Conservation (phyloP, 2,888 invertebrate genomes). For the Latrodectus elegans region DNA sequence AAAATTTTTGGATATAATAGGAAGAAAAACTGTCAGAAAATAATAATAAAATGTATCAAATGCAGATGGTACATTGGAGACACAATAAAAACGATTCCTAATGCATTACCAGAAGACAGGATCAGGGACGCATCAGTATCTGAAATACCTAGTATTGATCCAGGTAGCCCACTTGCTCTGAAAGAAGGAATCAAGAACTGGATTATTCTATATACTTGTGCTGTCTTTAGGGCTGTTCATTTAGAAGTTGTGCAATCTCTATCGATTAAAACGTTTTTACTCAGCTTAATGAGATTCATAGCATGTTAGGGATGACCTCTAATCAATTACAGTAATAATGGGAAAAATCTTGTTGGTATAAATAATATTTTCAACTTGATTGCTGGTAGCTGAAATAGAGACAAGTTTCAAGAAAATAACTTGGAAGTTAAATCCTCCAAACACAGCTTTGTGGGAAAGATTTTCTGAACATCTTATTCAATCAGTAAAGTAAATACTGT, state of each 20-base stretch:
- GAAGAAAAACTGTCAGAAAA: conserved; percentile 12
- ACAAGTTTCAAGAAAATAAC: background rate
- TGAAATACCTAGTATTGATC: background rate
- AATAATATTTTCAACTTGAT: conserved; percentile 10
- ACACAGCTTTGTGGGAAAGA: conserved; percentile 3
- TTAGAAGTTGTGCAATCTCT: background rate
- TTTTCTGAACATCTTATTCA: conserved; percentile 10
- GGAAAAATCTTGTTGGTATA: conserved; percentile 9
- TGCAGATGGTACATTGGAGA: conserved; percentile 3
- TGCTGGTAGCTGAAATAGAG: background rate
- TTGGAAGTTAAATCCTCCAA: conserved; percentile 11
- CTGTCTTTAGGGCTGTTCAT: background rate
- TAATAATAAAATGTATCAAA: background rate
- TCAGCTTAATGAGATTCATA: background rate
- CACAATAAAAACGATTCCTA: background rate
- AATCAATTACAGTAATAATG: conserved; percentile 16
- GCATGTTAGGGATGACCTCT: background rate
- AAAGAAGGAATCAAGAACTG: background rate
- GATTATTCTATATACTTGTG: background rate
- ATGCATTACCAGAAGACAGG: conserved; percentile 2
- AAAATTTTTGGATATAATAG: background rate
- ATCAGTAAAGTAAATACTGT: background rate
- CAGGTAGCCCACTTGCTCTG: background rate
- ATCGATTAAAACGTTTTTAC: background rate
- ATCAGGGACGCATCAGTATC: conserved; percentile 1